phyloP scores from a whole-genome alignment of 2,888 invertebrate genomes.

The Penaeus monodon region DNA sequence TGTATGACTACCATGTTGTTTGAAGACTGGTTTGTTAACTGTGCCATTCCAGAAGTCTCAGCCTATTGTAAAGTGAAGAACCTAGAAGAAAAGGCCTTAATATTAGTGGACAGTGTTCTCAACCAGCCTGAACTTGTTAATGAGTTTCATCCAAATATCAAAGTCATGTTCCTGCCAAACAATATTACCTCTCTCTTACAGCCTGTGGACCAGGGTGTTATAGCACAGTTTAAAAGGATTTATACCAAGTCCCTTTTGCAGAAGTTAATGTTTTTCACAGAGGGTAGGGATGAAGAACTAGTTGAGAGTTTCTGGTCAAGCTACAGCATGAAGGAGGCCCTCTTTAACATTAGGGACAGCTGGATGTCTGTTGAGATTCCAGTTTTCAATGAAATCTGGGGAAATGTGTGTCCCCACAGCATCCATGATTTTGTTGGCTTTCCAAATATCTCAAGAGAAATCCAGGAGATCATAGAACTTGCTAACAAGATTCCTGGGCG shows the following conservation, averaged over 20 bases:
- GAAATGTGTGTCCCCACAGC: not conserved
- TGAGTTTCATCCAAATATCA: slow-evolving; percentile 6
- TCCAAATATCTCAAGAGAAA: not conserved
- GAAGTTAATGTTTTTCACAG: not conserved
- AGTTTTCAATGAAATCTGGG: not conserved
- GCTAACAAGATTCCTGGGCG: not conserved
- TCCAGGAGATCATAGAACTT: not conserved
- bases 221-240: not conserved
- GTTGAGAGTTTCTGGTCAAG: not conserved
- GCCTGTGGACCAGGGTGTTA: slow-evolving; percentile 8
- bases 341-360: not conserved
- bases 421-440: slow-evolving; percentile 2
- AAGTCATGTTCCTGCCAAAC: slow-evolving; percentile 6
- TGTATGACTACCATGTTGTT: not conserved
- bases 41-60: not conserved
- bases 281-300: not conserved
- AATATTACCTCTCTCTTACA: not conserved
- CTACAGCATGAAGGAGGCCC: not conserved
- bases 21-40: slow-evolving; percentile 4
- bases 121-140: slow-evolving; percentile 1
- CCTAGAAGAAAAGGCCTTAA: slow-evolving; percentile 1
- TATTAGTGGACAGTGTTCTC: not conserved
- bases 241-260: slow-evolving; percentile 4
- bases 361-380: not conserved
- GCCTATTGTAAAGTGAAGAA: not conserved